phyloP scores from a whole-genome alignment of 1,140 invertebrate genomes.

The Zaprionus ghesquierei region DNA sequence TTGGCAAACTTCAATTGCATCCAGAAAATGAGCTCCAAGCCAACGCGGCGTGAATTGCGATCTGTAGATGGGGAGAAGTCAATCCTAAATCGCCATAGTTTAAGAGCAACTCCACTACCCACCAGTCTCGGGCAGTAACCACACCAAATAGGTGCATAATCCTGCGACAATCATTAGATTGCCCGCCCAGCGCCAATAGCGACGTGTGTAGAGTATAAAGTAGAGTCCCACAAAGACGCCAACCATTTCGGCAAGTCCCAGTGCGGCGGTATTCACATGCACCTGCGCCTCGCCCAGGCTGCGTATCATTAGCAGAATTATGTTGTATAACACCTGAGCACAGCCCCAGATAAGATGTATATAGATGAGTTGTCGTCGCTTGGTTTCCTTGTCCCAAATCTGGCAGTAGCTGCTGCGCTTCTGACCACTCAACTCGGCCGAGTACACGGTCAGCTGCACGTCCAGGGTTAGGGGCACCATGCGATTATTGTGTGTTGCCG shows the following conservation, averaged over 20 bases:
- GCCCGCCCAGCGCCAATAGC: constrained; percentile 74
- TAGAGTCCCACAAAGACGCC: constrained; percentile 80
- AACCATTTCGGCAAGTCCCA: constrained; percentile 81
- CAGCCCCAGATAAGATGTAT: constrained; percentile 78
- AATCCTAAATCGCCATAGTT: neutral
- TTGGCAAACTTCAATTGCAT: constrained; percentile 70
- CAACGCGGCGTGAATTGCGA: constrained; percentile 59
- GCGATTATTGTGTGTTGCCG: constrained; percentile 78
- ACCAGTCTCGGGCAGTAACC: constrained; percentile 67
- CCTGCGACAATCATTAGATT: constrained; percentile 67
- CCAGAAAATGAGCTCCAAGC: constrained; percentile 72
- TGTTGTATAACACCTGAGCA: constrained; percentile 77
- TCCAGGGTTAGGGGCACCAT: constrained; percentile 76
- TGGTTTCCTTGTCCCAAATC: constrained; percentile 75
- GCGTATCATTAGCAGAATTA: constrained; percentile 82
- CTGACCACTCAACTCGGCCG: constrained; percentile 47
- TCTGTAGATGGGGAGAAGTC: constrained; percentile 1
- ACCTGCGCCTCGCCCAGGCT: constrained; percentile 75
- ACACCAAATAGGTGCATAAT: constrained; percentile 63
- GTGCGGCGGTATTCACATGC: constrained; percentile 78
- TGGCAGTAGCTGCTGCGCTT: constrained; percentile 53
- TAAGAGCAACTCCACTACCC: neutral
- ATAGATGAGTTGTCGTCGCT: constrained; percentile 59
- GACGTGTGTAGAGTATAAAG: constrained; percentile 73
- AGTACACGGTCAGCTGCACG: constrained; percentile 60